Evolutionary conservation across 2,113 vertebrate genomes (phyloP).

Genomic region (Dascyllus trimaculatus): DNA sequence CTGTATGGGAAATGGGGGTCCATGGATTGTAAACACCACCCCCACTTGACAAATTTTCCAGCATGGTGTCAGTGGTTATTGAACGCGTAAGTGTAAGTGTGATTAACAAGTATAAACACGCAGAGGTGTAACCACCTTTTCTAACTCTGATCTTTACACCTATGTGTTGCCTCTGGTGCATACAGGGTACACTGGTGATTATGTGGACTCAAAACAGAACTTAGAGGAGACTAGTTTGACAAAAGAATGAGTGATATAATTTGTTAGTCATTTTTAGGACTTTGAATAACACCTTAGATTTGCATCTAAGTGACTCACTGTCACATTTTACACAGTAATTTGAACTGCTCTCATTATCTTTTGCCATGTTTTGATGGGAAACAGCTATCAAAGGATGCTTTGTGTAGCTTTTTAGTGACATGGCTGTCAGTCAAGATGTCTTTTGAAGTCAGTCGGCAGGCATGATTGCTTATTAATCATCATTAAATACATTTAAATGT

Average conservation of each 20-base stretch:
- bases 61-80: constrained; percentile 59
- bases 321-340: too few relatives aligned
- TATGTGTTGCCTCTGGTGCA: not conserved
- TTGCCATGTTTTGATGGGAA: too few relatives aligned
- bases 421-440: not conserved
- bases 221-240: not conserved
- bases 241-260: too few relatives aligned
- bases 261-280: too few relatives aligned
- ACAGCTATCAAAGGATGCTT: too few relatives aligned
- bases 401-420: too few relatives aligned
- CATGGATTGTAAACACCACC: constrained; percentile 69
- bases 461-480: too few relatives aligned
- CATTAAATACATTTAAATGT: too few relatives aligned
- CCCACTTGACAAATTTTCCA: constrained; percentile 58
- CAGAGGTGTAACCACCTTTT: not conserved
- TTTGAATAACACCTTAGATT: too few relatives aligned
- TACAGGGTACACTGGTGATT: constrained; percentile 3
- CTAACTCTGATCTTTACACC: not conserved
- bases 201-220: not conserved
- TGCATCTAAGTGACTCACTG: too few relatives aligned
- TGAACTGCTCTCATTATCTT: too few relatives aligned
- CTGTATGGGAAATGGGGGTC: constrained; percentile 68
- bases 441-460: not conserved
- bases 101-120: constrained; percentile 10
- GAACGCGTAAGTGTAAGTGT: constrained; percentile 27